Conservation (phyloP, 2,888 invertebrate genomes). For the Ormyrus pomaceus region DNA sequence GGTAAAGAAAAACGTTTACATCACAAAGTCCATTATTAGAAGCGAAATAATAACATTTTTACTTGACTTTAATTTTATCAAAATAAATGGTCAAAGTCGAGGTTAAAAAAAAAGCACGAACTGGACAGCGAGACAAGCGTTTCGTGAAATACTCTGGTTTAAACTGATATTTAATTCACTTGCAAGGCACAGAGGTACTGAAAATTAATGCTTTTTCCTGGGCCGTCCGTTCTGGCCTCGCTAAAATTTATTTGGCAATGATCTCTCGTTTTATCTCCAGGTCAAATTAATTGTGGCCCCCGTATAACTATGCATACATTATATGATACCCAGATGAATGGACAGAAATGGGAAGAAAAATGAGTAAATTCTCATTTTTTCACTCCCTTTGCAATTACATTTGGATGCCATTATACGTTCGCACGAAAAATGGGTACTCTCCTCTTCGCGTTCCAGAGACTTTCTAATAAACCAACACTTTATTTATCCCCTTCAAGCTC, state of each 20-base stretch:
- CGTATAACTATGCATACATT: slow-evolving; percentile 40
- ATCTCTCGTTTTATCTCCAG: slow-evolving; percentile 50
- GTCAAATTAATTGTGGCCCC: slow-evolving; percentile 45
- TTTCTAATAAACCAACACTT: no score
- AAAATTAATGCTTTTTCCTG: slow-evolving; percentile 53
- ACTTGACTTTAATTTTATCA: not conserved
- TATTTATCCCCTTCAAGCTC: no score
- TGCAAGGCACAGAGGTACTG: slow-evolving; percentile 44
- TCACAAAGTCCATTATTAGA: not conserved
- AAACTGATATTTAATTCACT: slow-evolving; percentile 55
- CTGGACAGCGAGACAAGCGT: slow-evolving; percentile 16
- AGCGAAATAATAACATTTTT: slow-evolving; percentile 13
- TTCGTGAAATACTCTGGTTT: slow-evolving; percentile 51
- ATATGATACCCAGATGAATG: slow-evolving; percentile 6
- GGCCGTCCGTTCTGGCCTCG: slow-evolving; percentile 3
- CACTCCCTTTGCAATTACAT: no score
- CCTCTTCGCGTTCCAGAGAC: no score
- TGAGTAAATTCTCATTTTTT: no score
- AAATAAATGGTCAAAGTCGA: not conserved
- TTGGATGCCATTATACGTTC: no score
- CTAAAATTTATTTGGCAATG: slow-evolving; percentile 54
- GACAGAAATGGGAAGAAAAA: no score
- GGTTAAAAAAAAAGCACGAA: not conserved
- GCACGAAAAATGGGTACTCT: no score
- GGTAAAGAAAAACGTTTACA: not conserved